Evolutionary conservation across 2,888 invertebrate genomes (phyloP), one percentile per base, ranked within the genome.

Genomic region (Crossocerus cetratus): DNA sequence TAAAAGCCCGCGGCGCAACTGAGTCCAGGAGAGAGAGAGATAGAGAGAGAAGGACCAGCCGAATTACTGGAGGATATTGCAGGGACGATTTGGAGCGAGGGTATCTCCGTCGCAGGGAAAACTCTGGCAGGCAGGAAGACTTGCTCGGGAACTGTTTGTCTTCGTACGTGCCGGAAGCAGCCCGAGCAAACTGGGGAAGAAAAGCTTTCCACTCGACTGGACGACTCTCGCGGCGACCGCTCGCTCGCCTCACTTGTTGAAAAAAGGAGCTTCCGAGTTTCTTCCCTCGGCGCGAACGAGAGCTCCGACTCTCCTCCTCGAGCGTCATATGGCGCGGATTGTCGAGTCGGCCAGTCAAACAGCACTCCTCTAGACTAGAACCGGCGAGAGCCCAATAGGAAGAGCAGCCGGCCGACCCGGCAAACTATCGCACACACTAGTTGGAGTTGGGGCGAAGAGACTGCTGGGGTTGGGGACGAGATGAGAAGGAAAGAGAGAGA

Each of bases 351-450:
- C 58, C 3, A n/a, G 60, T 18, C 18, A 20, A 45, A 45, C 20
- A 21, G 59, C 23, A 45, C 43, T 18, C 32, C 8, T 5, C 8
- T 5, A 32, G 14, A 42, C 16, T 22, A n/a, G 55, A 42, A 54
- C 44, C 43, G 18, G 32, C 22, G 59, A 8, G 45, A 55, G 45
- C 60, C 67, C 62, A 58, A 62, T 67, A 66, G 53, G 58, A 62
- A 58, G 54, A 57, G 22, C 57, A 23, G 5, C 20, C 43, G 43
- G 5, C 5, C 5, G 13, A 43, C 5, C 43, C 5, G 5, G 43
- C 13, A 13, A 5, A 43, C 5, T 43, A 43, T 8, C 43, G 43
- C 5, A 43, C 13, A 43, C 43, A 13, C 43, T 43, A 8, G 5
- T 43, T 43, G 8, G n/a, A 8, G 45, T 45, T n/a, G 2, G 16